Evolutionary conservation across 2,113 vertebrate species (phyloP).

Genomic region (Chaetodon trifascialis): DNA sequence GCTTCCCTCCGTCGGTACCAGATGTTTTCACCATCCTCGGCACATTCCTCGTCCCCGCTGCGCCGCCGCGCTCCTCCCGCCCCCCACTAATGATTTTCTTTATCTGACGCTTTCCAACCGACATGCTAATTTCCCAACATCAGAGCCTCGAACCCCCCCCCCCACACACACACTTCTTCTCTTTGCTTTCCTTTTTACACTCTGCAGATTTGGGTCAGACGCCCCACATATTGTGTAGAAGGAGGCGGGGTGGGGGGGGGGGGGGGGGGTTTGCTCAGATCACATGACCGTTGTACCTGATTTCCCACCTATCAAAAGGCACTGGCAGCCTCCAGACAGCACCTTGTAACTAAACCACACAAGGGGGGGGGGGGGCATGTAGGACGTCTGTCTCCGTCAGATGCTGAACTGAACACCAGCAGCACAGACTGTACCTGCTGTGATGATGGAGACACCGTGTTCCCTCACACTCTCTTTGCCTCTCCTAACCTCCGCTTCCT

Average conservation of each 20-base stretch:
- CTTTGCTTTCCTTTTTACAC: constrained; percentile 47
- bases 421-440: constrained; percentile 71
- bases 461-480: constrained; percentile 31
- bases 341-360: constrained; percentile 50
- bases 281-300: constrained; percentile 54
- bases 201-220: constrained; percentile 84
- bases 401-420: constrained; percentile 25
- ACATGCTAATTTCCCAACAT: constrained; percentile 78
- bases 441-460: constrained; percentile 62
- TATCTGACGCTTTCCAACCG: constrained; percentile 72
- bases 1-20: constrained; percentile 12
- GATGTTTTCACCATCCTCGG: constrained; percentile 13
- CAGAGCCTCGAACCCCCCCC: constrained; percentile 57
- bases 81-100: constrained; percentile 56
- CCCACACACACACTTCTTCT: constrained; percentile 18
- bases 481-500: constrained; percentile 41
- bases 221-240: constrained; percentile 41
- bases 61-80: constrained; percentile 24
- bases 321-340: constrained; percentile 20
- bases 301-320: constrained; percentile 46
- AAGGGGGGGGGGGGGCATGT: neutral
- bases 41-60: constrained; percentile 10
- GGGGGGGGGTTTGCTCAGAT: constrained; percentile 28
- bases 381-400: constrained; percentile 36
- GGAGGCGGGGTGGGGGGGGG: constrained; percentile 5